Percentiles rank a stretch among this genome's conserved stretches.
These are phyloP conservation scores for Triplophysa yarkandensis DNA, from an alignment of 2,797 vertebrate species.

Conservation along the genomic window DNA sequence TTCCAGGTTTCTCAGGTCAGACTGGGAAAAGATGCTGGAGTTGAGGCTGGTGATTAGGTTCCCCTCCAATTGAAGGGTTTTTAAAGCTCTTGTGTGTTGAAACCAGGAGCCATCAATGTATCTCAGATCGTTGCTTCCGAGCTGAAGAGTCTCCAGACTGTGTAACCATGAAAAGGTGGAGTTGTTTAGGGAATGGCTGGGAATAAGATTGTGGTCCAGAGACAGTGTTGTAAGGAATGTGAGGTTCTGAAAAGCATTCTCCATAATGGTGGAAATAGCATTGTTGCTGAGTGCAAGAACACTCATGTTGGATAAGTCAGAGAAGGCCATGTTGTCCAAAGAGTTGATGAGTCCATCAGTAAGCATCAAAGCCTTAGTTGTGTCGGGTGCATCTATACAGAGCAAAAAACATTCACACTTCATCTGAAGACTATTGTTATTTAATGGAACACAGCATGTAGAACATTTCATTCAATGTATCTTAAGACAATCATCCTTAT, in stretches of 20 bases:
- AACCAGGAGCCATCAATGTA: constrained; percentile 74
- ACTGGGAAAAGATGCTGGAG: constrained; percentile 67
- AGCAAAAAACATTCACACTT: background rate
- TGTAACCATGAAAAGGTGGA: constrained; percentile 71
- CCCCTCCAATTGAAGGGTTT: constrained; percentile 75
- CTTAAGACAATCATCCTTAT: background rate
- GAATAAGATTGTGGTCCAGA: constrained; percentile 79
- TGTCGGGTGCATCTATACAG: constrained; percentile 70
- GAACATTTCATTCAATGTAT: background rate
- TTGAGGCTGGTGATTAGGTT: constrained; percentile 77
- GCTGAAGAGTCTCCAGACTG: constrained; percentile 71
- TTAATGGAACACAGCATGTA: background rate
- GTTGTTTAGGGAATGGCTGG: constrained; percentile 68
- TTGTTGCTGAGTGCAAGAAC: constrained; percentile 80
- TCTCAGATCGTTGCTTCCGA: constrained; percentile 74
- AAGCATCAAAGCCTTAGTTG: constrained; percentile 74
- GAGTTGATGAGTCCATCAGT: constrained; percentile 75
- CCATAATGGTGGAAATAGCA: constrained; percentile 67
- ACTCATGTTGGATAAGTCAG: constrained; percentile 72
- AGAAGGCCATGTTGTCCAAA: constrained; percentile 70
- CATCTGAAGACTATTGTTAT: background rate
- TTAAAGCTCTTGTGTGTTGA: constrained; percentile 64
- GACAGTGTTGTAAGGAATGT: constrained; percentile 68
- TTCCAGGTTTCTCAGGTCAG: constrained; percentile 71
- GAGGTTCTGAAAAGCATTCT: constrained; percentile 73